These are phyloP conservation scores for Odocoileus virginianus DNA, from an alignment of 2,113 vertebrate species.

Conservation along the genomic window DNA sequence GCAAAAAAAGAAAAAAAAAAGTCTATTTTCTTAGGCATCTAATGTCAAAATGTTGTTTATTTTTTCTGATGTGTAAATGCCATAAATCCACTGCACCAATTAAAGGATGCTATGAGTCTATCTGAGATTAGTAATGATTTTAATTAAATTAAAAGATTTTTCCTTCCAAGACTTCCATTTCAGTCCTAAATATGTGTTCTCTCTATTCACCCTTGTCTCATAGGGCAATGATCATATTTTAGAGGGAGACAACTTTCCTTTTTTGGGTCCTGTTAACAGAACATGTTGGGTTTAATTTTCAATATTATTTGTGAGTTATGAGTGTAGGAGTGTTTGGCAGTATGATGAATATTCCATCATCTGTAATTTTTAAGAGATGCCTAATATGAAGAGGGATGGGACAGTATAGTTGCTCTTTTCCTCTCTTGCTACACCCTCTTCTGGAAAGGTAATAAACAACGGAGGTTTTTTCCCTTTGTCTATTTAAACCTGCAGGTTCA, in stretches of 20 bases:
- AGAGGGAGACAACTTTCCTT: slow-evolving; percentile 60
- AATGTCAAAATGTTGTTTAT: slow-evolving; percentile 67
- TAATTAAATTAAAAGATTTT: slow-evolving; percentile 79
- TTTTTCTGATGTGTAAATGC: slow-evolving; percentile 64
- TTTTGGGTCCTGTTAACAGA: slow-evolving; percentile 70
- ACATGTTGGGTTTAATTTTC: slow-evolving; percentile 70
- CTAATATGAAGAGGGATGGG: neutral
- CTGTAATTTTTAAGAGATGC: slow-evolving; percentile 63
- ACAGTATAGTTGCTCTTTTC: neutral
- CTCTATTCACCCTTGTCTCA: slow-evolving; percentile 58
- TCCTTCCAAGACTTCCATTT: slow-evolving; percentile 67
- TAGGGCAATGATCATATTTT: slow-evolving; percentile 47
- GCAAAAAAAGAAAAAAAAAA: slow-evolving; percentile 44
- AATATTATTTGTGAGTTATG: slow-evolving; percentile 71
- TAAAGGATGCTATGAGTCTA: slow-evolving; percentile 52
- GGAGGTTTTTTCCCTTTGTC: neutral
- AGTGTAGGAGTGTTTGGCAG: slow-evolving; percentile 49
- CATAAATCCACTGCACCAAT: slow-evolving; percentile 45
- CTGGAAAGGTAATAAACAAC: slow-evolving; percentile 36
- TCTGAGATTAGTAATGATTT: slow-evolving; percentile 71
- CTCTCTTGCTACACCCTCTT: neutral
- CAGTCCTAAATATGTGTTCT: slow-evolving; percentile 60
- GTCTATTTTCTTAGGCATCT: slow-evolving; percentile 52
- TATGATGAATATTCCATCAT: slow-evolving; percentile 57
- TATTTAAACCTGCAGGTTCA: slow-evolving; percentile 35